Percentiles rank a stretch among this genome's conserved stretches.
phyloP scores from a whole-genome alignment of 1,140 invertebrate genomes.

The Drosophila ambigua region DNA sequence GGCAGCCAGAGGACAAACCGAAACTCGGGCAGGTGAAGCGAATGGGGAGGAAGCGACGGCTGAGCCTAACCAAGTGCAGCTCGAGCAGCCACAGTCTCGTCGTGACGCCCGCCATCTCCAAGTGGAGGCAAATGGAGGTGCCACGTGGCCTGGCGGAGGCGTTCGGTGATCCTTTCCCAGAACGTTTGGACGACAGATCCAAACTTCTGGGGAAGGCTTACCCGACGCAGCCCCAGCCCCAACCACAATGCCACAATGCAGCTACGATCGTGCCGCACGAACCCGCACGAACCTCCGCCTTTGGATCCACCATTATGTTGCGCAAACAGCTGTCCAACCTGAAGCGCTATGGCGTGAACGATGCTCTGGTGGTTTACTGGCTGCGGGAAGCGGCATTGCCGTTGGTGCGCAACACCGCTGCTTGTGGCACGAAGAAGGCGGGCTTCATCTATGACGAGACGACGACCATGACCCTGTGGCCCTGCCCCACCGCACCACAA shows the following conservation, averaged over 20 bases:
- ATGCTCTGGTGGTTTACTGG: constrained; percentile 10
- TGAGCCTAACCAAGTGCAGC: too few species aligned
- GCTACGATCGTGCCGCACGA: too few species aligned
- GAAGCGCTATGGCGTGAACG: constrained; percentile 1
- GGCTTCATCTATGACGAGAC: constrained; percentile 13
- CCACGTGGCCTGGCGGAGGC: constrained; percentile 7
- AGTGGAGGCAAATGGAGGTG: not conserved
- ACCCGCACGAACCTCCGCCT: not conserved
- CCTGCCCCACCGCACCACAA: too few species aligned
- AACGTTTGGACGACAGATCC: not conserved
- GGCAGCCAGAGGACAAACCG: not conserved
- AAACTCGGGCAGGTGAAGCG: not conserved
- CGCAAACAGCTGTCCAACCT: not conserved
- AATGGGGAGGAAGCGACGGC: too few species aligned
- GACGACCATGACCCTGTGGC: too few species aligned
- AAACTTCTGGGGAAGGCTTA: too few species aligned
- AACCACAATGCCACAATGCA: too few species aligned
- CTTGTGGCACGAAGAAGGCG: not conserved
- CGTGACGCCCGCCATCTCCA: not conserved
- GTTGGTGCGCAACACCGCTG: not conserved
- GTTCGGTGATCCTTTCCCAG: constrained; percentile 3
- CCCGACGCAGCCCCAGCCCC: too few species aligned
- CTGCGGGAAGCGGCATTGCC: not conserved
- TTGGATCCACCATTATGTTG: constrained; percentile 1
- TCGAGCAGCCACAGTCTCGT: constrained; percentile 1